Evolutionary conservation across 1,140 invertebrate genomes (phyloP).

Genomic region (Paraescarpia echinospica): DNA sequence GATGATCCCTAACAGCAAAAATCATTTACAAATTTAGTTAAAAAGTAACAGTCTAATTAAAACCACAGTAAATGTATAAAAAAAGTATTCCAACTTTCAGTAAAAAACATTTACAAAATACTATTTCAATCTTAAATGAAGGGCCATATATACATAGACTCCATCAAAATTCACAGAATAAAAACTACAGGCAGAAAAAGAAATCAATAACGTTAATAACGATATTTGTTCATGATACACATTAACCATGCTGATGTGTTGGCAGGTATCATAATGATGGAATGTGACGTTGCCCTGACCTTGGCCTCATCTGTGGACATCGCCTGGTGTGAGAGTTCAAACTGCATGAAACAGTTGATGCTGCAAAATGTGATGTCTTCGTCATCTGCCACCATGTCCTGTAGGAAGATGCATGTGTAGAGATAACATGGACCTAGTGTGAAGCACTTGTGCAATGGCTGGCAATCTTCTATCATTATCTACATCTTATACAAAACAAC

Average conservation of each 20-base stretch:
- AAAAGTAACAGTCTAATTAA: too few relatives aligned
- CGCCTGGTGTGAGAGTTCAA: constrained; percentile 49
- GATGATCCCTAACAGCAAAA: too few relatives aligned
- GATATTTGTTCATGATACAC: neutral
- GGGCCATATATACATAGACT: too few relatives aligned
- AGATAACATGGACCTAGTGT: neutral
- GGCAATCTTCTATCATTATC: constrained; percentile 20
- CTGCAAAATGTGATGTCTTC: constrained; percentile 73
- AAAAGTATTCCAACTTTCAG: too few relatives aligned
- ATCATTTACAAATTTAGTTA: too few relatives aligned
- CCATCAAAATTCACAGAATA: too few relatives aligned
- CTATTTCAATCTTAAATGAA: too few relatives aligned
- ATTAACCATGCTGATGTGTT: neutral
- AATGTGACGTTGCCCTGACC: constrained; percentile 18
- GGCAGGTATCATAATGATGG: neutral
- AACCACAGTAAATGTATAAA: too few relatives aligned
- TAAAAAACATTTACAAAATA: too few relatives aligned
- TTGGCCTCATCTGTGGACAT: neutral
- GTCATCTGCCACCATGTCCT: constrained; percentile 25
- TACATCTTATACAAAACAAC: too few relatives aligned
- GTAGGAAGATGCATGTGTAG: neutral
- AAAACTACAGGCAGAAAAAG: too few relatives aligned
- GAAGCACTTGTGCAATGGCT: neutral
- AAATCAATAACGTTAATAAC: too few relatives aligned
- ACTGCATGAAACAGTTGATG: constrained; percentile 80